Base-by-base conservation (phyloP, 1,140 invertebrate species). In the Atta texana region DNA sequence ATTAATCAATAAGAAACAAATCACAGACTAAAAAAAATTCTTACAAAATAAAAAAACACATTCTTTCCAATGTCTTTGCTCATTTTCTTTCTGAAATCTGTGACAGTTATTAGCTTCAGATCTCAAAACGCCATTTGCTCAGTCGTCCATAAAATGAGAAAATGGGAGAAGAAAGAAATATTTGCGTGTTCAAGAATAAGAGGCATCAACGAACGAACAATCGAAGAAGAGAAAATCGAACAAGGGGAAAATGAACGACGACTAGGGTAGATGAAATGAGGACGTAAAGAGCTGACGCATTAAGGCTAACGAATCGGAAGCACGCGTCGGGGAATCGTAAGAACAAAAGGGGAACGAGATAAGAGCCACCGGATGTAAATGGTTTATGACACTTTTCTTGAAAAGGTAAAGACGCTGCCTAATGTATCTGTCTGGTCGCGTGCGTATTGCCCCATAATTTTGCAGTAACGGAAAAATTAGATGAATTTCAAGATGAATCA, bases 291-390 rank as follows among this genome's bases (percentile, higher is more conserved):
- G 86, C 74, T 34, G 53, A 69, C 85, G 88, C 88, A 90, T 90
- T 90, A 90, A 88, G 89, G 86, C 87, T 90, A 90, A 90, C 88
- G 89, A 90, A 90, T 88, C 88, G 81, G 81, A 88, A 88, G 53
- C 86, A 90, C 88, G 86, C 86, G 88, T 76, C 12, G 71, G 61
- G 44, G 80, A 90, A 90, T 86, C 84, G 53, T 59, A 68, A 84
- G 63, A 81, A 80, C 51, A 21, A 74, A 39, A 34, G 66, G 39
- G 12, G 31, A 69, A 39, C 3, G 68, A 76, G 89, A 90, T 90
- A 90, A 90, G 89, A 88, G 69, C 61, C 57, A 63, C 3, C 71
- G 88, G 77, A 90, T 59, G 89, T 69, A 85, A 61, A 69, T 90
- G 61, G 86, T 90, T 90, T 90, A 90, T 90, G 88, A 90, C 80